A percentile compares a stretch with the other conserved stretches of the same genome.
Evolutionary conservation across 2,888 invertebrate species (phyloP).

Genomic region (Xylota sylvarum): DNA sequence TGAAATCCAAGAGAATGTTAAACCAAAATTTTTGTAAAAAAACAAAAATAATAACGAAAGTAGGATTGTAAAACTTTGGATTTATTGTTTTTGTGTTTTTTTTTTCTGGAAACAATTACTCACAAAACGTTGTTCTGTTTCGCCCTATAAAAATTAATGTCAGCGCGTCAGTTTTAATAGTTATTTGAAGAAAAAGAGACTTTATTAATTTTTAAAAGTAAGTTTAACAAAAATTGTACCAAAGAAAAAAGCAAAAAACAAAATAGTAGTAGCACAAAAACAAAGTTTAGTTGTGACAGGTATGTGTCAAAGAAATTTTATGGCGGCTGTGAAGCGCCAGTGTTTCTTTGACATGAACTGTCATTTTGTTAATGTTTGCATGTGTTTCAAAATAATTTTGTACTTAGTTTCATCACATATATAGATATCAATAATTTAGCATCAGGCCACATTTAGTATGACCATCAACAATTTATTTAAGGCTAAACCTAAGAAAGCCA

Average conservation of each 20-base stretch:
- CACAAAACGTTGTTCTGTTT: slow-evolving; percentile 85
- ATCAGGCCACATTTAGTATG: slow-evolving; percentile 66
- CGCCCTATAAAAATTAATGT: slow-evolving; percentile 85
- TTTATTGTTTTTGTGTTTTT: slow-evolving; percentile 77
- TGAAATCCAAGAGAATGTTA: slow-evolving; percentile 68
- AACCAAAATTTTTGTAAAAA: slow-evolving; percentile 72
- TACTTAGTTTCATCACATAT: slow-evolving; percentile 36
- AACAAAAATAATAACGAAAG: slow-evolving; percentile 73
- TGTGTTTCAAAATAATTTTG: slow-evolving; percentile 45
- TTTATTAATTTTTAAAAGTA: slow-evolving; percentile 57
- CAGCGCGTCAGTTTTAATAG: slow-evolving; percentile 82
- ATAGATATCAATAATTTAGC: slow-evolving; percentile 53
- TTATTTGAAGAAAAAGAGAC: slow-evolving; percentile 73
- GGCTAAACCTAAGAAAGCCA: slow-evolving; percentile 72
- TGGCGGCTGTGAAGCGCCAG: slow-evolving; percentile 8
- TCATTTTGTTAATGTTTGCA: slow-evolving; percentile 57
- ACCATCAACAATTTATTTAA: slow-evolving; percentile 60
- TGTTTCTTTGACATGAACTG: slow-evolving; percentile 58
- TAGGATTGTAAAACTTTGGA: slow-evolving; percentile 79
- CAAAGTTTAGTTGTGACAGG: slow-evolving; percentile 48
- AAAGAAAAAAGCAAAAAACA: slow-evolving; percentile 75
- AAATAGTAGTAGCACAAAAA: slow-evolving; percentile 53
- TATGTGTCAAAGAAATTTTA: slow-evolving; percentile 48
- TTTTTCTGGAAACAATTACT: slow-evolving; percentile 84
- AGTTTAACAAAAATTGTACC: slow-evolving; percentile 77